Conservation (phyloP, 2,797 vertebrate species). For the Melanotaenia nigrans region DNA sequence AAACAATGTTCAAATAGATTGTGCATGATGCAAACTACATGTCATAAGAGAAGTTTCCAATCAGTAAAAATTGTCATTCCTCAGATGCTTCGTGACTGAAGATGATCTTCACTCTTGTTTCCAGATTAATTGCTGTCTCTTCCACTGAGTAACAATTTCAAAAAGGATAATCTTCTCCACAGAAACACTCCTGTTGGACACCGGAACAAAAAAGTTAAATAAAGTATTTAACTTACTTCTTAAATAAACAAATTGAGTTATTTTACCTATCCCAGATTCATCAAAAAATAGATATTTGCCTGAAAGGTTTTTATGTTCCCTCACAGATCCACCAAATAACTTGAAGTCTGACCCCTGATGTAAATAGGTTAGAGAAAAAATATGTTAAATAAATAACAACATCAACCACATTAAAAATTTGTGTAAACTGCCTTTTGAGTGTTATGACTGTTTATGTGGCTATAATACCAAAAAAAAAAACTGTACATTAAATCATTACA, state of each 20-base stretch:
- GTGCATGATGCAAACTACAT: no score
- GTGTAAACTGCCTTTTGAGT: conserved; percentile 21
- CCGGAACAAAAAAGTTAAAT: not conserved
- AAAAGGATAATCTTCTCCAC: not conserved
- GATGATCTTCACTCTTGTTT: not conserved
- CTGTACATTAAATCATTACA: conserved; percentile 43
- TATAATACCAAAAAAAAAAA: conserved; percentile 33
- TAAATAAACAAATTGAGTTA: no score
- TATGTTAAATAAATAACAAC: not conserved
- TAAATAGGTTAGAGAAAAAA: not conserved
- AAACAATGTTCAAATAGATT: not conserved
- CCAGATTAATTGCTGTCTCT: not conserved
- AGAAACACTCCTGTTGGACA: not conserved
- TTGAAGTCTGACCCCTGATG: not conserved
- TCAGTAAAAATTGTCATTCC: no score
- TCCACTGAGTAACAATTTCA: not conserved
- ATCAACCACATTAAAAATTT: no score
- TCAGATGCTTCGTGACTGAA: no score
- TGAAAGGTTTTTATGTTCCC: not conserved
- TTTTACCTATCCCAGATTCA: not conserved
- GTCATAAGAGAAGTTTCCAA: no score
- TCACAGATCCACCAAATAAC: not conserved
- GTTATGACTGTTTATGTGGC: conserved; percentile 30
- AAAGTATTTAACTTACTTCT: no score
- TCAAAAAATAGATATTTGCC: not conserved